Base-by-base conservation (phyloP, 2,797 vertebrate genomes). In the Chrysolophus pictus region DNA sequence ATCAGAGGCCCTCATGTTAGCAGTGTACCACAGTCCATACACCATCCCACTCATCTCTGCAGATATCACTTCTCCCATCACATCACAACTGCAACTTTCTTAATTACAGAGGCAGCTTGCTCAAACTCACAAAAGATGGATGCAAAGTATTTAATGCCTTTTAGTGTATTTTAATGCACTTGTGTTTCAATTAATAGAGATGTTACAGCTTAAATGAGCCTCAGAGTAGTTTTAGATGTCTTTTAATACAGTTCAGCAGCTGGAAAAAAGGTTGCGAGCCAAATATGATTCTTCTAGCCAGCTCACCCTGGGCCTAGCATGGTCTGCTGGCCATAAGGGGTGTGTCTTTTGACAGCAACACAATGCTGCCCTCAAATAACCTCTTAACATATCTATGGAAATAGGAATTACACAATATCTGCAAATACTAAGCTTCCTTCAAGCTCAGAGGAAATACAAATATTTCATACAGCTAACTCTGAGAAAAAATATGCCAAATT, bases 321-420 rank as follows among this genome's bases (percentile, higher is more conserved):
- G 44, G 35, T 74, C 88, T 94, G 82, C 72, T 91, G 87, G 84
- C 78, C 62, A 28, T 2, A 28, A 92, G 67, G 42, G 75, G 58
- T 73, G 78, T 78, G 75, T 59, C 84, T 75, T 91, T 73, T 75
- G 88, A 95, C 70, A 95, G 90, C 53, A 83, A 55, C 88, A 78
- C 65, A 67, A 55, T 12, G 35, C 19, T 91, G 93, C 67, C 94
- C 95, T 95, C 62, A 92, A 87, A 94, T 91, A 94, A 95, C 95
- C 93, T 87, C 84, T 74, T 71, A 93, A 87, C 74, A 56, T 69
- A 74, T 44, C 88, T 80, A 84, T 87, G 88, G 67, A 96, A 95
- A 63, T n/a, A 65, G 93, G 47, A 94, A 78, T 95, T 89, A 95
- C 49, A 91, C 58, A 88, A 85, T 78, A 90, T 70, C 58, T 72